These are phyloP conservation scores for Hipposideros armiger DNA, from an alignment of 2,113 vertebrate genomes.

Conservation along the genomic window DNA sequence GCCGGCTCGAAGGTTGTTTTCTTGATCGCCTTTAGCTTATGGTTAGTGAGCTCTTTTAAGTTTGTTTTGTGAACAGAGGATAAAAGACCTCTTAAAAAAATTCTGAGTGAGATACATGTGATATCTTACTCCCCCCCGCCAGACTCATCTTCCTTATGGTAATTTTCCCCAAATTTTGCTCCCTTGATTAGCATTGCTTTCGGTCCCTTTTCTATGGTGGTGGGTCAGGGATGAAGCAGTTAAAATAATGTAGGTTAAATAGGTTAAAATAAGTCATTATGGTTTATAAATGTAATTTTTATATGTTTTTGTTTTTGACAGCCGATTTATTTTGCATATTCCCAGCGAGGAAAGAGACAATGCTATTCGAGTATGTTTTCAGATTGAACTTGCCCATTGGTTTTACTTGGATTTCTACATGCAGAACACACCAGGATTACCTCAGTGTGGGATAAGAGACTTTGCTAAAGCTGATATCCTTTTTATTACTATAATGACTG, in stretches of 20 bases:
- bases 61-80: slow-evolving; percentile 11
- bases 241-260: neutral
- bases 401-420: slow-evolving; percentile 99
- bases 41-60: neutral
- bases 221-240: neutral
- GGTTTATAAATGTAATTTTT: slow-evolving; percentile 64
- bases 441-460: slow-evolving; percentile 99
- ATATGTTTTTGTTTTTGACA: slow-evolving; percentile 82
- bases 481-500: slow-evolving; percentile 71
- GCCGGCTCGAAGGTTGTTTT: neutral
- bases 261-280: slow-evolving; percentile 9
- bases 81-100: neutral
- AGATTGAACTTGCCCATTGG: slow-evolving; percentile 99
- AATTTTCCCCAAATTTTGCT: neutral
- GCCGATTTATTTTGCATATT: slow-evolving; percentile 99
- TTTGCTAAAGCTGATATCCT: slow-evolving; percentile 99
- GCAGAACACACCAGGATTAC: slow-evolving; percentile 97
- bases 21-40: slow-evolving; percentile 2
- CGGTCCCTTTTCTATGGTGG: slow-evolving; percentile 8
- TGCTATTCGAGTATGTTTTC: slow-evolving; percentile 99
- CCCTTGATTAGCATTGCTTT: neutral
- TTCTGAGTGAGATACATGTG: neutral
- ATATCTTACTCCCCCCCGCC: too few relatives aligned
- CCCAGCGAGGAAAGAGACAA: slow-evolving; percentile 99
- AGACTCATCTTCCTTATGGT: neutral